Percentiles rank a stretch among this genome's conserved stretches.
Evolutionary conservation across 2,888 invertebrate species (phyloP).

Genomic region (Sicus ferrugineus): DNA sequence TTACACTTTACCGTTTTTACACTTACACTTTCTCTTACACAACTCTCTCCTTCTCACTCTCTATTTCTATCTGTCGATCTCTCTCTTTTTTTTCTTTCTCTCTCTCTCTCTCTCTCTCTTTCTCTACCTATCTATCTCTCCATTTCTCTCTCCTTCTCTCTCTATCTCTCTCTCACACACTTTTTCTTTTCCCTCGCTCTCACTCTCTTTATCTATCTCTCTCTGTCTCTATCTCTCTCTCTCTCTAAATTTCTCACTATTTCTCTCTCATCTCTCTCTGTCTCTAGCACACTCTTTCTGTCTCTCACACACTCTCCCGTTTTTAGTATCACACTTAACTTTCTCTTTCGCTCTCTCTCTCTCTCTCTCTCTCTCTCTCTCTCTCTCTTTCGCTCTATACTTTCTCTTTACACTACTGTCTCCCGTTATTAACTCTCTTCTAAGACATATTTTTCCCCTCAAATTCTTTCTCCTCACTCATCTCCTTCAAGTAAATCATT

Average conservation of each 20-base stretch:
- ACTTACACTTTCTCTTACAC: too few relatives aligned
- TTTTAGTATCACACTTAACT: not conserved
- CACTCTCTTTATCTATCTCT: conserved; percentile 15
- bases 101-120: too few relatives aligned
- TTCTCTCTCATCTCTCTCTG: conserved; percentile 1
- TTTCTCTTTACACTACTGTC: not conserved
- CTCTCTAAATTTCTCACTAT: conserved; percentile 2
- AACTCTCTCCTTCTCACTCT: too few relatives aligned
- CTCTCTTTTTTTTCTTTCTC: too few relatives aligned
- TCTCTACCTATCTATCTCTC: too few relatives aligned
- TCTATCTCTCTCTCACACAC: too few relatives aligned
- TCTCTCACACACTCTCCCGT: not conserved
- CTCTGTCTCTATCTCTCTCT: conserved; percentile 19
- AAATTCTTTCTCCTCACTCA: not conserved
- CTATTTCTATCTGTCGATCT: too few relatives aligned
- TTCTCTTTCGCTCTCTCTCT: conserved; percentile 15
- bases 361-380: conserved; percentile 9
- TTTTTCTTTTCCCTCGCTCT: conserved; percentile 15
- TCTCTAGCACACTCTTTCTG: conserved; percentile 21
- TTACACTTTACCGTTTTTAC: too few relatives aligned
- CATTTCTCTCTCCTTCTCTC: too few relatives aligned
- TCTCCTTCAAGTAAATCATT: not conserved
- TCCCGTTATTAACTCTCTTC: conserved; percentile 4
- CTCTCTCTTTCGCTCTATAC: not conserved
- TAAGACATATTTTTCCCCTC: not conserved